Conservation (phyloP, 2,797 vertebrate genomes). For the Syngnathus acus region DNA sequence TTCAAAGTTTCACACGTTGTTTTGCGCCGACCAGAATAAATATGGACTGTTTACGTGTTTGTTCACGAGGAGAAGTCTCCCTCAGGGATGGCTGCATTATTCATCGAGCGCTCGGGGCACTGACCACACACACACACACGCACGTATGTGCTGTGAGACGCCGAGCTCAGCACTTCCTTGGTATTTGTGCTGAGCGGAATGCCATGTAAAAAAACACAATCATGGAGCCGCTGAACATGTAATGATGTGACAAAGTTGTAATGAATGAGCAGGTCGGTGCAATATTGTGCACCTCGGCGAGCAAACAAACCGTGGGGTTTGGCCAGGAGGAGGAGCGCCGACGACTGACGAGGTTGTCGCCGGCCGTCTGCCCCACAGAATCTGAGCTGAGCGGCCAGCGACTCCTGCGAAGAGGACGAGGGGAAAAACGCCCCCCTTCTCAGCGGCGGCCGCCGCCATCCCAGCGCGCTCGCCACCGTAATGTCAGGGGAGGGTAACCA, state of each 20-base stretch:
- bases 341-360: slow-evolving; percentile 31
- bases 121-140: slow-evolving; percentile 1
- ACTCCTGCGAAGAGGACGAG: slow-evolving; percentile 74
- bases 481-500: slow-evolving; percentile 83
- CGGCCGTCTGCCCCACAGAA: slow-evolving; percentile 67
- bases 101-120: slow-evolving; percentile 19
- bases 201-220: neutral
- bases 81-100: slow-evolving; percentile 35
- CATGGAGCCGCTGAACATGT: neutral
- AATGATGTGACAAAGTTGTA: neutral
- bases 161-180: neutral
- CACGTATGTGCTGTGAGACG: neutral
- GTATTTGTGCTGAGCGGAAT: neutral
- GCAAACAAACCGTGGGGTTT: too few relatives aligned
- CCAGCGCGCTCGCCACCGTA: slow-evolving; percentile 50
- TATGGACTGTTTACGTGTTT: slow-evolving; percentile 17
- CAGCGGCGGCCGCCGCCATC: slow-evolving; percentile 44
- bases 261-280: neutral
- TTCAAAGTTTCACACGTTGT: neutral
- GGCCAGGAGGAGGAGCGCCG: slow-evolving; percentile 35
- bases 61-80: slow-evolving; percentile 14
- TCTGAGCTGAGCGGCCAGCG: slow-evolving; percentile 79
- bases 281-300: too few relatives aligned
- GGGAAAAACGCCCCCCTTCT: slow-evolving; percentile 59
- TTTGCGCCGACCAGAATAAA: neutral